Evolutionary conservation across 2,113 vertebrate genomes (phyloP), one percentile per base, ranked within the genome.

Genomic region (Chlamydotis undulata): DNA sequence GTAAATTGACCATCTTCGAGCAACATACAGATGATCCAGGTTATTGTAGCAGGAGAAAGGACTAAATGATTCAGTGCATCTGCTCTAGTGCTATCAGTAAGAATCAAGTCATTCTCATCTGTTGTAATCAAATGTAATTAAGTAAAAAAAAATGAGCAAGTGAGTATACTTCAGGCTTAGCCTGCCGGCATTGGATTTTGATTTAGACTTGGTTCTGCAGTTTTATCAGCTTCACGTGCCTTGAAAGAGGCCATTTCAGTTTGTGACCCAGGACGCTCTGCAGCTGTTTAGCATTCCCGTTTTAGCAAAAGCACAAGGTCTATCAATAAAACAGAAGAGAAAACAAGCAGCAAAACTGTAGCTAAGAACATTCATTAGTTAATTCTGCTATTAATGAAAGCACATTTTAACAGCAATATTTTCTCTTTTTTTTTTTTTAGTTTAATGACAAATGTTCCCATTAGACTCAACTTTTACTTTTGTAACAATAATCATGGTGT

Each of bases 131-230:
- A 87, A 52, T 73, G 25, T 47, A 79, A 90, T 61, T 93, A 63
- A 28, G 37, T 68, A 68, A 96, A 93, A 68, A 96, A 93, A 91
- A 85, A 77, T 25, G 70, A 94, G 6, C 35, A 53, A 82, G 18
- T 18, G 10, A 68, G 24, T 69, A 61, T 43, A 74, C 8, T 73
- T 74, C 63, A 83, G n/a, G 21, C 16, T 79, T 90, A 57, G 47
- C 49, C 47, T 89, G 81, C 18, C 41, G 53, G 35, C 19, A 69
- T 19, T 90, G 74, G 49, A 80, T 94, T 93, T 94, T 55, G 26
- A 50, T 87, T 91, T 63, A 87, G 63, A 77, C 19, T 53, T 91
- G 19, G 6, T 80, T 91, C 70, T 95, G 63, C 55, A 53, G 37
- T 83, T 96, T 79, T 90, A 90, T 69, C 55, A 37, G 55, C 47